Evolutionary conservation across 2,113 vertebrate species (phyloP).

Genomic region (Montifringilla adamsi): DNA sequence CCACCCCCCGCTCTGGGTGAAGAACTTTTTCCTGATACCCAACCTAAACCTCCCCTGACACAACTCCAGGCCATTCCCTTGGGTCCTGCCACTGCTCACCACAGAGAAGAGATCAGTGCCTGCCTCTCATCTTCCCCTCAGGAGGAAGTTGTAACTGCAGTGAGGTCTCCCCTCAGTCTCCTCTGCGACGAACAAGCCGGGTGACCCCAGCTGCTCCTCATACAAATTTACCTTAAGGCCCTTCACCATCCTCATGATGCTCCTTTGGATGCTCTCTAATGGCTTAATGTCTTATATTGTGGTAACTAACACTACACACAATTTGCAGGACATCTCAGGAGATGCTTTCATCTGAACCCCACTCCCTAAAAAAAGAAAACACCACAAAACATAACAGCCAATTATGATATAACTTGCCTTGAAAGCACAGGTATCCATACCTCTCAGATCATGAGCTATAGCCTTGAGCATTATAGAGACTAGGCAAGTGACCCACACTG

Average conservation of each 20-base stretch:
- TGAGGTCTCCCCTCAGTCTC: neutral
- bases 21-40: neutral
- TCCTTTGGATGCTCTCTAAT: neutral
- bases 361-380: neutral
- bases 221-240: neutral
- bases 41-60: rapidly evolving
- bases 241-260: rapidly evolving
- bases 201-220: neutral
- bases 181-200: neutral
- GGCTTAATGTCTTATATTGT: neutral
- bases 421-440: neutral
- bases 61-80: rapidly evolving
- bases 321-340: neutral
- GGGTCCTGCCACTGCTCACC: neutral
- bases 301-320: neutral
- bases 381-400: neutral
- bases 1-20: neutral
- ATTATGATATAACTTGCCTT: neutral
- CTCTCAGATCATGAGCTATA: neutral
- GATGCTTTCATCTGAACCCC: neutral
- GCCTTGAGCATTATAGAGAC: neutral
- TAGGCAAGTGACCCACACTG: neutral
- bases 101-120: neutral
- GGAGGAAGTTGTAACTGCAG: rapidly evolving
- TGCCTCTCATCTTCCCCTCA: neutral